A percentile compares a stretch with the other conserved stretches of the same genome.
Evolutionary conservation across 2,113 vertebrate genomes (phyloP).

Genomic region (Galeopterus variegatus): DNA sequence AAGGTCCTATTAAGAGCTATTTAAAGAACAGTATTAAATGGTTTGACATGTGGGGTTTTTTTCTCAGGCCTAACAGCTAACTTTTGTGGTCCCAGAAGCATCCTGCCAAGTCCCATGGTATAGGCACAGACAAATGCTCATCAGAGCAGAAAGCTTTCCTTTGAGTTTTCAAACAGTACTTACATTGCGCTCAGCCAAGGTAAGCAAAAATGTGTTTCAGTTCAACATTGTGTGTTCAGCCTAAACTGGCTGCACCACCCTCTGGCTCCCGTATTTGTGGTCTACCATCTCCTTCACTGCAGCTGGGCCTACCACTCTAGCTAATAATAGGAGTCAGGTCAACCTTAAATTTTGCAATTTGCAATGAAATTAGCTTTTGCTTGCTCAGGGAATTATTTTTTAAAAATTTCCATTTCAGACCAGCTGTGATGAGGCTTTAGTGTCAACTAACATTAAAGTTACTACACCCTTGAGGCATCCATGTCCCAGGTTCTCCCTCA

Average conservation of each 20-base stretch:
- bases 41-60: not conserved
- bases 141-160: conserved; percentile 25
- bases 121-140: not conserved
- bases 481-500: not conserved
- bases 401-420: conserved; percentile 57
- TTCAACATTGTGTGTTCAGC: not conserved
- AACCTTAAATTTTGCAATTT: conserved; percentile 17
- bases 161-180: not conserved
- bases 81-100: not conserved
- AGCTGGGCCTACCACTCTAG: not conserved
- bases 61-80: not conserved
- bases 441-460: not conserved
- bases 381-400: conserved; percentile 56
- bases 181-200: conserved; percentile 40
- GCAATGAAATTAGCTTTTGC: not conserved
- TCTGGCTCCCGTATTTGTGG: not conserved
- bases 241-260: not conserved
- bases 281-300: not conserved
- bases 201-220: conserved; percentile 58
- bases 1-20: conserved; percentile 8
- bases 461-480: not conserved
- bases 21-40: not conserved
- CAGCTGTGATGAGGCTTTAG: not conserved
- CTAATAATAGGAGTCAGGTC: conserved; percentile 22
- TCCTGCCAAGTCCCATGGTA: not conserved